Evolutionary conservation across 1,140 invertebrate genomes (phyloP).

Genomic region (fruit fly (Drosophila melanogaster)): Release_6_plus_ISO1_MT NC_004354.4:9192001-9192500

Average conservation of each 20-base stretch:
- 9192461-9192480: too few species aligned
- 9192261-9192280: constrained; percentile 59
- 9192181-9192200: constrained; percentile 61
- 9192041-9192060: constrained; percentile 63
- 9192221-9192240: constrained; percentile 62
- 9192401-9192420: too few species aligned
- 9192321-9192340: constrained; percentile 49
- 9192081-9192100: constrained; percentile 53
- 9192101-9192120: constrained; percentile 59
- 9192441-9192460: too few species aligned
- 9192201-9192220: constrained; percentile 64
- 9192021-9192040: constrained; percentile 62
- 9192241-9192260: constrained; percentile 63
- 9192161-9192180: constrained; percentile 54
- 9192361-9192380: constrained; percentile 5
- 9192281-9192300: constrained; percentile 54
- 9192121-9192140: constrained; percentile 45
- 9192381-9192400: constrained; percentile 4
- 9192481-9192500: too few species aligned
- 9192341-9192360: background rate
- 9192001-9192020: constrained; percentile 57
- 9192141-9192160: constrained; percentile 57
- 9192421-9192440: background rate
- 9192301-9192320: constrained; percentile 53
- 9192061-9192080: constrained; percentile 65